Conservation (phyloP, 2,888 invertebrate genomes). For the Hermaeophaga mercurialis region DNA sequence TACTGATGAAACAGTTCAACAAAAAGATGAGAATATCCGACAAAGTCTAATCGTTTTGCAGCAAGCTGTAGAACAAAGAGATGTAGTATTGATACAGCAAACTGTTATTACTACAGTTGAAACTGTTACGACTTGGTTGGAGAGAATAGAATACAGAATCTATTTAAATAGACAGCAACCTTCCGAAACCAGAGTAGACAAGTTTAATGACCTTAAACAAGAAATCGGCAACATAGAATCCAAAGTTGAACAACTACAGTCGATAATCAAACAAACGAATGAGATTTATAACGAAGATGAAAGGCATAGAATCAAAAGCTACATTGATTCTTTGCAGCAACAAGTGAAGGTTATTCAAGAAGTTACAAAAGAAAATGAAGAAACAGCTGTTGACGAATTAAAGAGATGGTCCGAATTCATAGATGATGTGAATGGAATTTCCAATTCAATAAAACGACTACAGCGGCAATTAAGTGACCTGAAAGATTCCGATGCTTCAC, state of each 20-base stretch:
- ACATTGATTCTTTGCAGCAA: constrained; percentile 65
- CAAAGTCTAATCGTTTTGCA: constrained; percentile 65
- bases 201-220: constrained; percentile 67
- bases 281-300: constrained; percentile 59
- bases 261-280: constrained; percentile 60
- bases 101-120: constrained; percentile 77
- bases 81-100: constrained; percentile 67
- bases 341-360: constrained; percentile 75
- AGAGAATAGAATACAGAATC: constrained; percentile 82
- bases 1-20: constrained; percentile 62
- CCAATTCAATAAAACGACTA: constrained; percentile 59
- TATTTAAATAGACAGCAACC: constrained; percentile 66
- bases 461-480: constrained; percentile 63
- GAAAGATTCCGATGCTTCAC: constrained; percentile 67
- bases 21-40: constrained; percentile 64
- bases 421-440: constrained; percentile 66
- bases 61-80: constrained; percentile 64
- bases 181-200: constrained; percentile 64
- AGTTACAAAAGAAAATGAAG: constrained; percentile 66
- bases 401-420: constrained; percentile 75
- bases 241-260: constrained; percentile 68
- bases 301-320: constrained; percentile 60
- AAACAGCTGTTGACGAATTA: constrained; percentile 64
- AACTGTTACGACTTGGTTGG: constrained; percentile 82
- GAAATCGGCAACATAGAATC: constrained; percentile 71